Evolutionary conservation across 2,797 vertebrate species (phyloP), one percentile per base, ranked within the genome.

Genomic region (Phalloptychus januarius): DNA sequence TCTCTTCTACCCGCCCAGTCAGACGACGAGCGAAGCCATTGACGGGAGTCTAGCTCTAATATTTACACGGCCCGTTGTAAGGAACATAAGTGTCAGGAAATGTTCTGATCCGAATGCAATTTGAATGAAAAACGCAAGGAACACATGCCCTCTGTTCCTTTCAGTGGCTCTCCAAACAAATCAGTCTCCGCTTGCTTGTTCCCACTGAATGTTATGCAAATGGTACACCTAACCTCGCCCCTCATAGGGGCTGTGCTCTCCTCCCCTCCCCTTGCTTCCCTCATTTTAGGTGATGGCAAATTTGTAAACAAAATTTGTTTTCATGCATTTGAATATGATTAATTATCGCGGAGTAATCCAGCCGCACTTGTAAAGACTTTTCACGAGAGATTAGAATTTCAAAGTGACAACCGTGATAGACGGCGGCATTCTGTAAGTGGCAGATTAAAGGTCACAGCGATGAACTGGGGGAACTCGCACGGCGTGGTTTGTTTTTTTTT

Each of bases 391-490:
- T 96, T 96, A 96, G 91, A 86, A 94, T 95, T 95, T 91, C 90
- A 93, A 96, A 95, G 94, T 95, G 95, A 96, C 95, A 96, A 96
- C 91, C 95, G 93, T 96, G 94, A 94, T 95, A 95, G 95, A 95
- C 94, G 93, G 86, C 81, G 92, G 93, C 89, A 88, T 94, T 96
- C 95, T 95, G 94, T 92, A 92, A 94, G 87, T 94, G 79, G 90
- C 77, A 95, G 95, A 96, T 96, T 96, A 96, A 96, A 96, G 96
- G 95, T 96, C 95, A 96, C 91, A 93, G 90, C 91, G 69, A 93
- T 70, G 90, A 86, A 92, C 77, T 65, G 89, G 85, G 85, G 85
- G 92, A 93, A 94, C 87, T 94, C 90, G 91, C 88, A 81, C 89
- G 91, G 93, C 94, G 83, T 92, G 46, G 45, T 44, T 44, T 44